Evolutionary conservation across 2,797 vertebrate genomes (phyloP).

Genomic region (Gallinago nigripennis): DNA sequence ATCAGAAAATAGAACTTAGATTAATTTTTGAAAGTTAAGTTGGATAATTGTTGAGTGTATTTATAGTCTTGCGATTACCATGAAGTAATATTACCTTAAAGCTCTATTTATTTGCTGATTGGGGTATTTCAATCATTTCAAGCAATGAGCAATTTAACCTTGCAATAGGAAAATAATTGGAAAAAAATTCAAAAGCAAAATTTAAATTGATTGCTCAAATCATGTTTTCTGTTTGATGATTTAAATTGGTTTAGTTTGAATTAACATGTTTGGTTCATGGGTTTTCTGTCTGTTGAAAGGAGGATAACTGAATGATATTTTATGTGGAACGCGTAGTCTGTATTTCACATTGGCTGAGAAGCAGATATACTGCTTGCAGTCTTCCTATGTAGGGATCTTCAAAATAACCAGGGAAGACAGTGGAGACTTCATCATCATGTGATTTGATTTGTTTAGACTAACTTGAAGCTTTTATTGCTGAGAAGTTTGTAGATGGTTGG

Average conservation of each 20-base stretch:
- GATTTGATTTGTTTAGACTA: neutral
- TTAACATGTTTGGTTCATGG: neutral
- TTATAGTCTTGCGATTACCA: neutral
- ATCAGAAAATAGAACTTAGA: neutral
- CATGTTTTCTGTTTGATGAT: neutral
- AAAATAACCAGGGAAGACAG: neutral
- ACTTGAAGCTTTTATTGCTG: neutral
- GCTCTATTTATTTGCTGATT: neutral
- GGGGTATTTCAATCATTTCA: neutral
- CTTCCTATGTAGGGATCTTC: neutral
- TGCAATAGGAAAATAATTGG: neutral
- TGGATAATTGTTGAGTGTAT: neutral
- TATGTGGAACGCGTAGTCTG: neutral
- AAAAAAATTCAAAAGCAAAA: neutral
- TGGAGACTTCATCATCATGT: neutral
- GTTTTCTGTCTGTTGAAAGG: neutral
- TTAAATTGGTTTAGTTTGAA: neutral
- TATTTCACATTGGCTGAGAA: neutral
- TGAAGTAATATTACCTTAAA: neutral
- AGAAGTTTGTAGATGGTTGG: neutral
- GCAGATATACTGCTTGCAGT: rapidly evolving
- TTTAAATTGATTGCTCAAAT: slow-evolving; percentile 2
- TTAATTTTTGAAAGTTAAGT: neutral
- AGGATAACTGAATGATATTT: neutral
- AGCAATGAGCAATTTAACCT: neutral